Conservation (phyloP, 2,113 vertebrate species). For the Papio anubis region DNA sequence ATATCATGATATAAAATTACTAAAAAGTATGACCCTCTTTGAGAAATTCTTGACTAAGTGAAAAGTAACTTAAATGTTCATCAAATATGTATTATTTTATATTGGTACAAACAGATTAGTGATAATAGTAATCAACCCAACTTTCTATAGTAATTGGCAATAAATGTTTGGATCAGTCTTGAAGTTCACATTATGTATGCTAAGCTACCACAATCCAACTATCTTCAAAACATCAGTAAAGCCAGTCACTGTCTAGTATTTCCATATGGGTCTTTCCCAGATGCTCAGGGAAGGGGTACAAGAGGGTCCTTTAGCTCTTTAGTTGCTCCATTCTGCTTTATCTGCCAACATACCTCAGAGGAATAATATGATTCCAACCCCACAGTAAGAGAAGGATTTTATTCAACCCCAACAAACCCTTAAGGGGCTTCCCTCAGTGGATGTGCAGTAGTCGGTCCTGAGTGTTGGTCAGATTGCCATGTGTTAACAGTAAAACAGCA, state of each 20-base stretch:
- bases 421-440: fast-evolving
- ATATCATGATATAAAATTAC: neutral
- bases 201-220: neutral
- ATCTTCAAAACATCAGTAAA: neutral
- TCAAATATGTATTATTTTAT: neutral
- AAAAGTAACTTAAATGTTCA: neutral
- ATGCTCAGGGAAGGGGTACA: neutral
- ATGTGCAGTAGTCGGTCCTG: neutral
- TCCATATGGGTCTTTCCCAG: neutral
- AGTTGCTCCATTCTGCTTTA: neutral
- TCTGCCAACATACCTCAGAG: neutral
- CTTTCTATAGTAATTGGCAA: neutral
- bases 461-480: neutral
- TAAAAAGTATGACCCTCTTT: neutral
- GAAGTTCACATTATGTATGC: neutral
- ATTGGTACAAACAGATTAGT: neutral
- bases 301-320: neutral
- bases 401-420: neutral
- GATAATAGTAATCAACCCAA: neutral
- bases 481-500: neutral
- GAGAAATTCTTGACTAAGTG: neutral
- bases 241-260: neutral
- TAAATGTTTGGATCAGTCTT: neutral
- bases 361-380: neutral
- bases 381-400: neutral